Base-by-base conservation (phyloP, 2,797 vertebrate species). In the Characodon lateralis region DNA sequence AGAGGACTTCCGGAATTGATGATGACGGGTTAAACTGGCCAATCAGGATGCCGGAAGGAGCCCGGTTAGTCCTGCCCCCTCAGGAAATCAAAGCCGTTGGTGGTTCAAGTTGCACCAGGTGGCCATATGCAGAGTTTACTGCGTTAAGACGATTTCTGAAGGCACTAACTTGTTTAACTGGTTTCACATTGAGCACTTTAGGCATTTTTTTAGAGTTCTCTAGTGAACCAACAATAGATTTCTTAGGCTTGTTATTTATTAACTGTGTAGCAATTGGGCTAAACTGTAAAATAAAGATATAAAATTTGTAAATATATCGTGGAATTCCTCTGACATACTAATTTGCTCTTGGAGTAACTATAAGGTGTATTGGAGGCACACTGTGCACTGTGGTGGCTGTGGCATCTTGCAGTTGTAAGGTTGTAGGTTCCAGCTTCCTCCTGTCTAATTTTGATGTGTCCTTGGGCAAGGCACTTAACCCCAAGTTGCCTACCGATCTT, bases 1-100 rank as follows among this genome's bases (percentile, higher is more conserved):
- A 83, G 79, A 74, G 71, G 69, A 94, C 89, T 86, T 94, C 93
- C 93, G 93, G 92, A 89, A 87, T 89, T 85, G 83, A 78, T 86
- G 84, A 89, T 61, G 92, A 88, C 82, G 88, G 22, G 26, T 3
- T n/a, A 0, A 2, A 0, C 0, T 9, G 71, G 50, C 94, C 93
- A 94, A 95, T 94, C 84, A 83, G 77, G 0, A 0, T 1, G 56
- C 69, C 39, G 16, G 7, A 0, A 22, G 28, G 9, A 22, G 0
- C 1, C 35, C 0, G 0, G 0, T 0, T 56, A 63, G 65, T 81
- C 71, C 91, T 90, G 77, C 92, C 92, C 72, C 61, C 26, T 74
- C 1, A 58, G 20, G 13, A 26, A 14, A 72, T 24, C 22, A 43
- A 22, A n/a, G 65, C 61, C 14, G 59, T 18, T 61, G 18, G 28